phyloP scores from a whole-genome alignment of 2,113 vertebrate genomes.

The Thalassarche chlororhynchos region DNA sequence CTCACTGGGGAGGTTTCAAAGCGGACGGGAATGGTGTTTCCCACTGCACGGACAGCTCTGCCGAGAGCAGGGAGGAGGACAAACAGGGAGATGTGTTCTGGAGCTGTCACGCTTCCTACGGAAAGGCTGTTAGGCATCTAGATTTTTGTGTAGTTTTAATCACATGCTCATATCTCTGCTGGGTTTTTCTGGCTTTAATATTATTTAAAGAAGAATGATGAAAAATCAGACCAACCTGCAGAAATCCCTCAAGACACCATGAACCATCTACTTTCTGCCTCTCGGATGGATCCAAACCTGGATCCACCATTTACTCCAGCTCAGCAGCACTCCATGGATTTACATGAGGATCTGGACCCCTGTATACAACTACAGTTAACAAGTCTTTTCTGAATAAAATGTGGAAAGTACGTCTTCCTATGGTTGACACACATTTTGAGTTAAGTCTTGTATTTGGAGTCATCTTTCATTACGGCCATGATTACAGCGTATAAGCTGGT shows the following conservation, averaged over 20 bases:
- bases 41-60: accelerated
- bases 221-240: neutral
- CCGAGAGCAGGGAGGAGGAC: neutral
- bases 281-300: neutral
- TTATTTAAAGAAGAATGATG: neutral
- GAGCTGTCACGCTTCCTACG: neutral
- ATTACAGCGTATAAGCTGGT: neutral
- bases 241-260: neutral
- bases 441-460: neutral
- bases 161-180: neutral
- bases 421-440: accelerated
- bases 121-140: neutral
- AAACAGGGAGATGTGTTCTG: neutral
- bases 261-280: neutral
- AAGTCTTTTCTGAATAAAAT: neutral
- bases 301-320: neutral
- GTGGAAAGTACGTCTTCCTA: neutral
- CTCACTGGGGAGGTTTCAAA: accelerated
- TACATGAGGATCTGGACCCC: neutral
- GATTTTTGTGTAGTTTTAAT: neutral
- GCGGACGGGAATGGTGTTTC: accelerated
- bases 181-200: neutral
- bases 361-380: neutral
- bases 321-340: neutral
- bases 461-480: neutral